Conservation (phyloP, 2,888 invertebrate species). For the Uropetala carovei region DNA sequence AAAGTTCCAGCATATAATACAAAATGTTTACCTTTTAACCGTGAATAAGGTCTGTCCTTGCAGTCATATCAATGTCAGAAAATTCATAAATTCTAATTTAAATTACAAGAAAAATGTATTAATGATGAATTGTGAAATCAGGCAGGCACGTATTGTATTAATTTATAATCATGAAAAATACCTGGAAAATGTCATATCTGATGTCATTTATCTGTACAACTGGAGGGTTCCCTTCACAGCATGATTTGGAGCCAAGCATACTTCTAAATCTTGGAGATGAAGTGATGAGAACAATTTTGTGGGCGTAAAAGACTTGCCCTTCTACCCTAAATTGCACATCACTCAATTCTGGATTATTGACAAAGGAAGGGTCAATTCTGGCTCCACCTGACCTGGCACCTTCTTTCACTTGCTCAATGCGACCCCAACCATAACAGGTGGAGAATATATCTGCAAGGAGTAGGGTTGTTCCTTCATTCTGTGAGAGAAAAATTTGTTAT, state of each 20-base stretch:
- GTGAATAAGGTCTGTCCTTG: no score
- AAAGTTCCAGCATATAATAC: no score
- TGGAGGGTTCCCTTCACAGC: conserved; percentile 84
- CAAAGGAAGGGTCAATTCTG: conserved; percentile 93
- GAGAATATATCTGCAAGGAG: conserved; percentile 92
- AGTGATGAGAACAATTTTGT: conserved; percentile 94
- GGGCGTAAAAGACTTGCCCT: conserved; percentile 93
- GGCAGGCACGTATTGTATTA: no score
- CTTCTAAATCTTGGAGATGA: conserved; percentile 91
- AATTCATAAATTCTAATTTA: no score
- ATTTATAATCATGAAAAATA: conserved; percentile 72
- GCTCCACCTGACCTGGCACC: conserved; percentile 84
- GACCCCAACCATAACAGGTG: conserved; percentile 88
- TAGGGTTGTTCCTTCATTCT: conserved; percentile 93
- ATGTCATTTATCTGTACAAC: conserved; percentile 95
- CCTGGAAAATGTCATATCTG: conserved; percentile 94
- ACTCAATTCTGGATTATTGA: conserved; percentile 94
- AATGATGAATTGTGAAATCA: no score
- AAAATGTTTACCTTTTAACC: no score
- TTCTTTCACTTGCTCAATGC: conserved; percentile 83
- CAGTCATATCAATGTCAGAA: no score
- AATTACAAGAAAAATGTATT: no score
- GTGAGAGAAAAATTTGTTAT: conserved; percentile 70
- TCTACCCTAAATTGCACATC: conserved; percentile 96
- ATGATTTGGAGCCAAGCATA: conserved; percentile 87